Percentiles rank a stretch among this genome's conserved stretches.
Conservation (phyloP, 2,113 vertebrate genomes). For the Notiomystis cincta region DNA sequence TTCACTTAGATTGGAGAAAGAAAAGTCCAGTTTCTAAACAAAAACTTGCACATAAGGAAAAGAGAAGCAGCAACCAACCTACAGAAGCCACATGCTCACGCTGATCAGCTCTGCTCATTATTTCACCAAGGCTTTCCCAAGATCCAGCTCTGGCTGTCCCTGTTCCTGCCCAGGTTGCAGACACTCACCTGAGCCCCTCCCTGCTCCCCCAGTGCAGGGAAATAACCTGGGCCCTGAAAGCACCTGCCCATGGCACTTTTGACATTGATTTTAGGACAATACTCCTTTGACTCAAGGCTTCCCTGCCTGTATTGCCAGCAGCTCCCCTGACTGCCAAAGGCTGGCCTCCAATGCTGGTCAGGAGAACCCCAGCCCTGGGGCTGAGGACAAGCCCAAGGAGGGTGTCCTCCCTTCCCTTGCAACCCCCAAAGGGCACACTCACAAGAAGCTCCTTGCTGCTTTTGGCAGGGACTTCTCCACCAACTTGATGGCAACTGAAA, state of each 20-base stretch:
- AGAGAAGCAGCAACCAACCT: neutral
- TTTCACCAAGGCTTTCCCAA: neutral
- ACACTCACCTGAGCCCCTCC: neutral
- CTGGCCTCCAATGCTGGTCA: neutral
- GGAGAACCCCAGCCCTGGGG: neutral
- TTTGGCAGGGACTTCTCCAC: neutral
- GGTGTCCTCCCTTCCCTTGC: neutral
- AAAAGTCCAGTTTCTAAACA: neutral
- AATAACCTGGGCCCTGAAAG: neutral
- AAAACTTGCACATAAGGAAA: neutral
- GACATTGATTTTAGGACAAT: neutral
- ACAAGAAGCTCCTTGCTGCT: neutral
- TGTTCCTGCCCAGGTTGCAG: neutral
- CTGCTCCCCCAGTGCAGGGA: neutral
- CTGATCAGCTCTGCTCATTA: neutral
- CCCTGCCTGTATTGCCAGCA: neutral
- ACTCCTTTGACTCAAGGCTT: neutral
- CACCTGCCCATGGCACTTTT: neutral
- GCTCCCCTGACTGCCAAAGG: neutral
- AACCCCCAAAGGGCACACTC: neutral
- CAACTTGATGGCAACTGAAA: neutral
- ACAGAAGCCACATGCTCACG: neutral
- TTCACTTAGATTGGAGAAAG: neutral
- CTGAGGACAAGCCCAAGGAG: neutral
- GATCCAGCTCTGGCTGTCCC: neutral